These are phyloP conservation scores for Cephus nigrinus DNA, from an alignment of 2,888 invertebrate genomes.

Conservation along the genomic window DNA sequence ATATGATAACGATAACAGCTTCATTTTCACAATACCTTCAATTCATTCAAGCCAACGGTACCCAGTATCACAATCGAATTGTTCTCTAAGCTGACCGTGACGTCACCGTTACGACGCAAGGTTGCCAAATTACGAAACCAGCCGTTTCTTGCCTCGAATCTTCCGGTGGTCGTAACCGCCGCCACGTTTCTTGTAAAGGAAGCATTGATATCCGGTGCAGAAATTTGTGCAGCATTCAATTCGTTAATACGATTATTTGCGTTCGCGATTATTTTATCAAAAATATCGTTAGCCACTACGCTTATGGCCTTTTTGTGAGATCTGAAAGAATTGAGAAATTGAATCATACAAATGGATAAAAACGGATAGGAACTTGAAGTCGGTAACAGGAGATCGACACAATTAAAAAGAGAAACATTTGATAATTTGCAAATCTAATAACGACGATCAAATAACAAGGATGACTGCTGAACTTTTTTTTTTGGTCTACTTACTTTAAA, in stretches of 20 bases:
- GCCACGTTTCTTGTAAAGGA: slow-evolving; percentile 19
- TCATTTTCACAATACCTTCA: slow-evolving; percentile 6
- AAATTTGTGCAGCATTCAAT: slow-evolving; percentile 6
- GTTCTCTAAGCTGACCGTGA: slow-evolving; percentile 13
- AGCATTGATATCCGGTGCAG: slow-evolving; percentile 15
- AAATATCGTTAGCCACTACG: slow-evolving; percentile 18
- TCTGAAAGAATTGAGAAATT: slow-evolving; percentile 1
- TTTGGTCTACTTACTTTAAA: slow-evolving; percentile 46
- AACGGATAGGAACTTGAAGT: background rate
- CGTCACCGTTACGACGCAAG: slow-evolving; percentile 14
- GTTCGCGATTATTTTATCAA: slow-evolving; percentile 20
- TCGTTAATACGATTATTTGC: slow-evolving; percentile 20
- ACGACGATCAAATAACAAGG: background rate
- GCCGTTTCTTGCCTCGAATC: slow-evolving; percentile 16
- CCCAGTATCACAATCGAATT: slow-evolving; percentile 15
- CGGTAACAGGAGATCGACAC: background rate
- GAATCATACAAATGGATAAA: no score
- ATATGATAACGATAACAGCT: background rate
- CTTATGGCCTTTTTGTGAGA: slow-evolving; percentile 18
- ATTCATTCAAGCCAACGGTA: slow-evolving; percentile 11
- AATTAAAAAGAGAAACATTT: background rate
- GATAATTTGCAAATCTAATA: background rate
- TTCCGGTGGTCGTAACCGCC: slow-evolving; percentile 13
- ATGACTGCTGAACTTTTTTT: background rate
- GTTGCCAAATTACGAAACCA: slow-evolving; percentile 13